These are phyloP conservation scores for Scomber japonicus DNA, from an alignment of 2,113 vertebrate species.

Conservation along the genomic window DNA sequence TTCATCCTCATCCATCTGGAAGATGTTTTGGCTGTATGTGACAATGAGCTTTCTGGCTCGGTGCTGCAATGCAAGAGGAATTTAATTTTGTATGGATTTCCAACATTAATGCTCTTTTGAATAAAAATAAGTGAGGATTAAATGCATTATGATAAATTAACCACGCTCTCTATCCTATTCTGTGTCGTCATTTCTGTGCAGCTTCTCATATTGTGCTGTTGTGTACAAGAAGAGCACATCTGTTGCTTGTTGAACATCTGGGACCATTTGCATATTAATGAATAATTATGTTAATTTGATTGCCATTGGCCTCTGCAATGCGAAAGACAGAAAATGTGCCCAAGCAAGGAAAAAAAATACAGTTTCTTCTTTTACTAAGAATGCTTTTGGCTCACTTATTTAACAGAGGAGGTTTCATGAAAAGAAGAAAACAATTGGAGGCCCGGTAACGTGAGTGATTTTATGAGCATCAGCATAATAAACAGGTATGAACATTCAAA, in stretches of 20 bases:
- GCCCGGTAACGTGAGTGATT: background rate
- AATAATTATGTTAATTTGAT: slow-evolving; percentile 86
- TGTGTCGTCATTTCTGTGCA: slow-evolving; percentile 38
- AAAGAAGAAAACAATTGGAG: slow-evolving; percentile 2
- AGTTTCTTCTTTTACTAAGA: slow-evolving; percentile 38
- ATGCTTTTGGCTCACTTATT: slow-evolving; percentile 16
- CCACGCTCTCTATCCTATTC: slow-evolving; percentile 15
- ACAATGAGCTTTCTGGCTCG: slow-evolving; percentile 15
- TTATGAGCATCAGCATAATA: slow-evolving; percentile 9
- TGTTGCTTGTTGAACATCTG: slow-evolving; percentile 85
- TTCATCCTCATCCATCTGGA: background rate
- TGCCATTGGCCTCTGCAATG: slow-evolving; percentile 69
- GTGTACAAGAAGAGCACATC: slow-evolving; percentile 78
- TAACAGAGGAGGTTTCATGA: slow-evolving; percentile 20
- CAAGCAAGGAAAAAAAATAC: slow-evolving; percentile 29
- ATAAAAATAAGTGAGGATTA: slow-evolving; percentile 38
- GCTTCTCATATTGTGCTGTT: slow-evolving; percentile 74
- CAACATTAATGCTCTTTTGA: slow-evolving; percentile 30
- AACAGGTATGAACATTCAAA: slow-evolving; percentile 3
- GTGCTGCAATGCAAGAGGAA: slow-evolving; percentile 26
- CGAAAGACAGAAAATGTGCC: slow-evolving; percentile 70
- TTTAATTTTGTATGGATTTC: slow-evolving; percentile 7
- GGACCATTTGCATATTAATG: slow-evolving; percentile 85
- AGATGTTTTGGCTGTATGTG: slow-evolving; percentile 25
- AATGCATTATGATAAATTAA: slow-evolving; percentile 54